Evolutionary conservation across 2,888 invertebrate species (phyloP), one percentile per base, ranked within the genome.

Genomic region (Noctua fimbriata): DNA sequence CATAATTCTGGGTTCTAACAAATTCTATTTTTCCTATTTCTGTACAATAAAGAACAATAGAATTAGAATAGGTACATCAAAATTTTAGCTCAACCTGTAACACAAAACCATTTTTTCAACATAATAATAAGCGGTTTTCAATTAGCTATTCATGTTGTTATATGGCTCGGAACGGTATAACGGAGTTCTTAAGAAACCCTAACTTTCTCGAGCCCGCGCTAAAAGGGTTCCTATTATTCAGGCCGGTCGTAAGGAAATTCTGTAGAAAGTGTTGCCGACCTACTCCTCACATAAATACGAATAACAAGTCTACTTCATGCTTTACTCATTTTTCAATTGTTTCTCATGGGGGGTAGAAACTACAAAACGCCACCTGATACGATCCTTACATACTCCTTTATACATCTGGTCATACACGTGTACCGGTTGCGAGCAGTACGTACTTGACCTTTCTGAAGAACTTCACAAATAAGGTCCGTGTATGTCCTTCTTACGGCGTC

Each of bases 171-270:
- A 72, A 79, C 18, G 69, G 65, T 77, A 75, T 66, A 55, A 67
- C 44, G 28, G 63, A 67, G 21, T 77, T 77, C 79, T 83, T 78
- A 65, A 58, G 67, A 71, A 80, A 47, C 69, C 21, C 21, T n/a
- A 73, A 16, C 52, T 47, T 71, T 36, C 24, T 60, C 21, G 52
- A 69, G 60, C 76, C 32, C 65, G 71, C 63, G 24, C 69, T 83
- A 69, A 85, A 85, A 83, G 69, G 80, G 71, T 82, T 67, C 49
- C 60, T 55, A 82, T 83, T 73, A 75, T 83, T 85, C 44, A 70
- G 55, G n/a, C 24, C 60, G 65, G n/a, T n/a, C 65, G 69, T 73
- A 77, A 73, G 44, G 69, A 28, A 55, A 14, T 76, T 75, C 41
- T 16, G 49, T 41, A 70, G 36, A 75, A 77, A 83, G 67, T 63